Conservation (phyloP, 2,888 invertebrate species). For the Atethmia centrago region DNA sequence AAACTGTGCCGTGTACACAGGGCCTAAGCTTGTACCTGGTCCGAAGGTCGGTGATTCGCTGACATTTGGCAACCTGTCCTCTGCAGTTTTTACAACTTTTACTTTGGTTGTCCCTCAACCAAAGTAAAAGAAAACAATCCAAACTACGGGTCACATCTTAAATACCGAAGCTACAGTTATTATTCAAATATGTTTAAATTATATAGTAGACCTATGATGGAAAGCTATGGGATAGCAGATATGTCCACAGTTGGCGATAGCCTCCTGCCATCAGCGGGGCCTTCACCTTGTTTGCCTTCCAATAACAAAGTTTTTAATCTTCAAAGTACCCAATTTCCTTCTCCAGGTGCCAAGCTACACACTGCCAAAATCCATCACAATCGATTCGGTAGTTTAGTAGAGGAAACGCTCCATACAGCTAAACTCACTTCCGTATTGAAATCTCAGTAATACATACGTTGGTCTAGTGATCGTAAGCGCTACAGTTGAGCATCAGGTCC, state of each 20-base stretch:
- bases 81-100: slow-evolving; percentile 36
- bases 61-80: slow-evolving; percentile 32
- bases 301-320: not conserved
- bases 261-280: not conserved
- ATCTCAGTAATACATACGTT: not conserved
- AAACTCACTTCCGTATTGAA: not conserved
- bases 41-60: not conserved
- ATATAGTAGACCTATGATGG: not conserved
- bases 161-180: not conserved
- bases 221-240: no score
- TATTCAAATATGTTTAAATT: not conserved
- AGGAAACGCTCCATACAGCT: not conserved
- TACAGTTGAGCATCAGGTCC: not conserved
- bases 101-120: no score
- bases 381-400: not conserved
- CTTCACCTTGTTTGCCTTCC: not conserved
- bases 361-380: slow-evolving; percentile 6
- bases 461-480: no score
- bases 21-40: no score
- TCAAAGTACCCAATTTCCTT: not conserved
- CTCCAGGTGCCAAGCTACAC: no score
- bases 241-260: not conserved
- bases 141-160: not conserved
- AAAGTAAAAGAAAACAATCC: no score
- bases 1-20: no score